These are phyloP conservation scores for Cryptocephalus primarius DNA, from an alignment of 2,888 invertebrate genomes.

Conservation along the genomic window DNA sequence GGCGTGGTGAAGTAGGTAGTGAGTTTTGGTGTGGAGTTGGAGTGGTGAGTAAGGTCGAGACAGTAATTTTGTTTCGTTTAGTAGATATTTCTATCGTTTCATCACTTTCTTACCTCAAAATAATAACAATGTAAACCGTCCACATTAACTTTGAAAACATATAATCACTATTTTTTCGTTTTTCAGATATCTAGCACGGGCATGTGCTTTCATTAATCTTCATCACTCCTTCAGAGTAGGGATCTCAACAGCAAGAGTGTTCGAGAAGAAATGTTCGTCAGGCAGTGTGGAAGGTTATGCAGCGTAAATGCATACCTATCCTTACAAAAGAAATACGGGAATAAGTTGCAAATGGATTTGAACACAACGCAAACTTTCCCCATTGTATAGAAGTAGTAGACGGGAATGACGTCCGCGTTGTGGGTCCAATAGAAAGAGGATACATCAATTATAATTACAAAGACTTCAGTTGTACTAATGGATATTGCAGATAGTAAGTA, in stretches of 20 bases:
- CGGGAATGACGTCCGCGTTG: constrained; percentile 4
- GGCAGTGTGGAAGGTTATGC: constrained; percentile 3
- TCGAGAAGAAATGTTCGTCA: constrained; percentile 2
- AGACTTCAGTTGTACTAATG: constrained; percentile 5
- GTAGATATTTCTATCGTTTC: constrained; percentile 5
- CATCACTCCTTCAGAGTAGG: constrained; percentile 4
- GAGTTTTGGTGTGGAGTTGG: too few relatives aligned
- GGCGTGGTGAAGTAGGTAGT: too few relatives aligned
- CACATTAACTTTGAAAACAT: background rate
- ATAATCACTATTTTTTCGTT: constrained; percentile 2
- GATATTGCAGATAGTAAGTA: constrained; percentile 4
- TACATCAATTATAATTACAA: constrained; percentile 5
- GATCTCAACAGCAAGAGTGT: constrained; percentile 4
- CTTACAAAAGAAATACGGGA: constrained; percentile 2
- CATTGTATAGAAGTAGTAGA: constrained; percentile 5
- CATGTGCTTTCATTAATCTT: constrained; percentile 5
- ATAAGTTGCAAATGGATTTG: constrained; percentile 1
- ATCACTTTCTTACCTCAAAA: constrained; percentile 6
- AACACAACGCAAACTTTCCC: constrained; percentile 3
- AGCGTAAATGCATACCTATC: constrained; percentile 1
- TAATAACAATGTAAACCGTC: background rate
- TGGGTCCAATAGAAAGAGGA: constrained; percentile 2
- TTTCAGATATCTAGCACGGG: constrained; percentile 8
- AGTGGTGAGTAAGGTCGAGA: too few relatives aligned
- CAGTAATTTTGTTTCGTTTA: background rate